phyloP scores from a whole-genome alignment of 2,113 vertebrate genomes.

The Piaya cayana region DNA sequence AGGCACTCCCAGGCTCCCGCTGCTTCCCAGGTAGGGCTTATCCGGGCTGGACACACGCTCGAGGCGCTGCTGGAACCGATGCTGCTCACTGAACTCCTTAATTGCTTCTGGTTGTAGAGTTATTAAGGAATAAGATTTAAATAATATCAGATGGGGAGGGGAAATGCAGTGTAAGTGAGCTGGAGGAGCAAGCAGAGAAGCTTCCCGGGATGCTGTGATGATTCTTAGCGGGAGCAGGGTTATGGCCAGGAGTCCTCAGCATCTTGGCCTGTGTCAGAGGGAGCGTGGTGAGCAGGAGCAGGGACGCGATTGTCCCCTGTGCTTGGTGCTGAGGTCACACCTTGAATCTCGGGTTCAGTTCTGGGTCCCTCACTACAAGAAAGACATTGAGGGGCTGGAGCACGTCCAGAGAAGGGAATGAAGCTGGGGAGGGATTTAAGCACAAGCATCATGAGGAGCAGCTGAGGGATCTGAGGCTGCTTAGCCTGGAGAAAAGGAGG shows the following conservation, averaged over 20 bases:
- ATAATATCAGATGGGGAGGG: background rate
- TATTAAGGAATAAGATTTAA: slow-evolving; percentile 60
- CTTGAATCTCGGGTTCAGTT: too few species aligned
- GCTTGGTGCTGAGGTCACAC: too few species aligned
- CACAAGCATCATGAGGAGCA: too few species aligned
- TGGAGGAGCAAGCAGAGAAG: background rate
- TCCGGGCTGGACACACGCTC: background rate
- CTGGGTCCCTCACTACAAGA: too few species aligned
- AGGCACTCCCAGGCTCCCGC: accelerated
- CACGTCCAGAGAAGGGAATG: too few species aligned
- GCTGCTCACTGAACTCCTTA: slow-evolving; percentile 64
- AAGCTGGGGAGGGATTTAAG: too few species aligned
- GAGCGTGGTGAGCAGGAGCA: too few species aligned
- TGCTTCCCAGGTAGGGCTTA: background rate
- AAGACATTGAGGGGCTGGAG: too few species aligned
- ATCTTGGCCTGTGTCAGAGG: too few species aligned
- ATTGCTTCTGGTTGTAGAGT: slow-evolving; percentile 58
- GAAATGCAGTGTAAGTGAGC: background rate
- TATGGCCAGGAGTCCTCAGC: accelerated
- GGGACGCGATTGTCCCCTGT: too few species aligned
- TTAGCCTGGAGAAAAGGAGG: too few species aligned
- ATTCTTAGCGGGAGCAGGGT: background rate
- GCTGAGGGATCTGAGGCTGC: too few species aligned
- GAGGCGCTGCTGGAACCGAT: background rate
- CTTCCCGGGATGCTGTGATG: background rate